A percentile compares a stretch with the other conserved stretches of the same genome.
Evolutionary conservation across 2,797 vertebrate species (phyloP).

Genomic region (Periophthalmus magnuspinnatus): DNA sequence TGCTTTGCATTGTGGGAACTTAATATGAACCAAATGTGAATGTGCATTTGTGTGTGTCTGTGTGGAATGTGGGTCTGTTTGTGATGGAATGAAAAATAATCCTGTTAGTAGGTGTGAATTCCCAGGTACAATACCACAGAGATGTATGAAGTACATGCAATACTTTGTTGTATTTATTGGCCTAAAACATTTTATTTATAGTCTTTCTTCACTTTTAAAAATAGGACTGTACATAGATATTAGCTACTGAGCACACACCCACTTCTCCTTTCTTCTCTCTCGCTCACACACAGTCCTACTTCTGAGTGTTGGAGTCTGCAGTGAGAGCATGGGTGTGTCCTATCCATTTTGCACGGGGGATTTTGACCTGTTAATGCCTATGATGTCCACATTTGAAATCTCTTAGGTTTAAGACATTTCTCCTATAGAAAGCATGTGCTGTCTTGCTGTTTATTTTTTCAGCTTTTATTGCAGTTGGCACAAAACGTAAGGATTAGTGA

Average conservation of each 20-base stretch:
- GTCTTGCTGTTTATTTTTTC: constrained; percentile 3
- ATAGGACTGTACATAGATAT: constrained; percentile 20
- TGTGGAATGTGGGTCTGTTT: constrained; percentile 51
- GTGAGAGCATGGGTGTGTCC: constrained; percentile 64
- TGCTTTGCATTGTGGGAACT: constrained; percentile 71
- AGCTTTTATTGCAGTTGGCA: neutral
- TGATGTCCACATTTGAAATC: constrained; percentile 32
- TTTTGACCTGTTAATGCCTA: constrained; percentile 30
- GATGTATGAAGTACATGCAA: constrained; percentile 6
- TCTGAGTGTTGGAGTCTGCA: constrained; percentile 50
- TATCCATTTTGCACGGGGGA: constrained; percentile 57
- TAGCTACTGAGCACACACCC: constrained; percentile 20
- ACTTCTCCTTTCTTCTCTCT: constrained; percentile 15
- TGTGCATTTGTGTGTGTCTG: constrained; percentile 44
- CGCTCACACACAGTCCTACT: constrained; percentile 21
- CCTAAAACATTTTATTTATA: neutral
- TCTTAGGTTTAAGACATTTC: constrained; percentile 30
- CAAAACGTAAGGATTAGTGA: neutral
- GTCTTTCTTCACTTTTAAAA: constrained; percentile 17
- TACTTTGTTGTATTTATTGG: constrained; percentile 9
- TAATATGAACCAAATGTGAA: constrained; percentile 34
- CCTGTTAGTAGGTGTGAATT: neutral
- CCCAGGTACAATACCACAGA: constrained; percentile 7
- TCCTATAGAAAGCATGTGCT: constrained; percentile 31
- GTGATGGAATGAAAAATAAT: constrained; percentile 5